phyloP scores from a whole-genome alignment of 2,888 invertebrate species.

The Pemphredon lugubris region DNA sequence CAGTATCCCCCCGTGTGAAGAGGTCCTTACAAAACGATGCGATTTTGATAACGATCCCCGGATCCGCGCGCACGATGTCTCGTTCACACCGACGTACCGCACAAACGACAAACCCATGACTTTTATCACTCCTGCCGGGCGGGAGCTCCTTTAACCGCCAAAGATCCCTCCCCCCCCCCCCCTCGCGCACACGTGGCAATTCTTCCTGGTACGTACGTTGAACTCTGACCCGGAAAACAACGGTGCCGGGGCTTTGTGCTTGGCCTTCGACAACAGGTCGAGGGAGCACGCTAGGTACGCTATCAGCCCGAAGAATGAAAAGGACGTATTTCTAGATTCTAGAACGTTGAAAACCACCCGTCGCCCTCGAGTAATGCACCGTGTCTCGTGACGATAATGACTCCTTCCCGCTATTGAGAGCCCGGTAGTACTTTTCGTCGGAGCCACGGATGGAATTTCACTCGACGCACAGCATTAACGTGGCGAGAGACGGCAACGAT shows the following conservation, averaged over 20 bases:
- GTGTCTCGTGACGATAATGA: constrained; percentile 23
- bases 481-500: too few species aligned
- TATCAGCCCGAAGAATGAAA: constrained; percentile 40
- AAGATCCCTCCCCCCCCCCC: too few species aligned
- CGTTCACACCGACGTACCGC: background rate
- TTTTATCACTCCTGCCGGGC: background rate
- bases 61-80: constrained; percentile 16
- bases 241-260: constrained; percentile 56
- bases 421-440: background rate
- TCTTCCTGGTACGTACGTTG: constrained; percentile 55
- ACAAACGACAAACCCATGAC: constrained; percentile 14
- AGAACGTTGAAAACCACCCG: constrained; percentile 21
- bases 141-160: too few species aligned
- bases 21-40: too few species aligned
- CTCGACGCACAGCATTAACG: too few species aligned
- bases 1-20: too few species aligned
- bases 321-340: constrained; percentile 20
- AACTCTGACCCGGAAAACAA: constrained; percentile 66
- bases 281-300: constrained; percentile 27
- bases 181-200: constrained; percentile 18
- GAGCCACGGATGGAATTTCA: too few species aligned
- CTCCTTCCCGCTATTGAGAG: constrained; percentile 1
- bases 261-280: constrained; percentile 67
- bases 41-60: constrained; percentile 21
- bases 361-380: background rate